These are phyloP conservation scores for Taxidea taxus DNA, from an alignment of 2,113 vertebrate genomes.

Conservation along the genomic window DNA sequence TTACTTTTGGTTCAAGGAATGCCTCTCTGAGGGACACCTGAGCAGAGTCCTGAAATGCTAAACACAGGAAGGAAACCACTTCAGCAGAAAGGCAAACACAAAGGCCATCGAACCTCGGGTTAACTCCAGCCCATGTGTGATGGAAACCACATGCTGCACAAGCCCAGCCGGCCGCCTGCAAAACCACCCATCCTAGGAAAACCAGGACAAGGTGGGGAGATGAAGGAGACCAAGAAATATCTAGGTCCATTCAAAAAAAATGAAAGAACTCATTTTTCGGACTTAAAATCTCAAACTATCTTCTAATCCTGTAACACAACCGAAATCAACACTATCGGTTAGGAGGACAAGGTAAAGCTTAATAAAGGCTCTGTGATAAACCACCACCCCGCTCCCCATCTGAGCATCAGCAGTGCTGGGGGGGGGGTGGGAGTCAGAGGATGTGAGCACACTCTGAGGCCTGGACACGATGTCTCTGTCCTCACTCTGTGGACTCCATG, in stretches of 20 bases:
- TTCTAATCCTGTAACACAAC: not conserved
- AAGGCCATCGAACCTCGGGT: not conserved
- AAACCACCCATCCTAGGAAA: not conserved
- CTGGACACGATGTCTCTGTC: not conserved
- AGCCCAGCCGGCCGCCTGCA: not conserved
- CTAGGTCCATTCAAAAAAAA: not conserved
- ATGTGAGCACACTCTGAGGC: not conserved
- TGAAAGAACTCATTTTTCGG: not conserved
- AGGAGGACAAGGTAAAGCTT: not conserved
- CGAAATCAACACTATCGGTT: not conserved
- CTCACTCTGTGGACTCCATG: not conserved
- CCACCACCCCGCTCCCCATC: not conserved
- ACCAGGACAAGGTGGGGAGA: too few relatives aligned
- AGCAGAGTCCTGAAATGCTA: not conserved
- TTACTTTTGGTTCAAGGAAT: not conserved
- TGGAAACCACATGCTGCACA: fast-evolving
- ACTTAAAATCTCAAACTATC: not conserved
- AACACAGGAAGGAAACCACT: not conserved
- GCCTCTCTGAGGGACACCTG: not conserved
- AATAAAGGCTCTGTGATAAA: not conserved
- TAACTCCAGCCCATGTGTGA: not conserved
- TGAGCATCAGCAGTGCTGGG: not conserved
- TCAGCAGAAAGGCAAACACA: not conserved
- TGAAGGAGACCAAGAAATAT: not conserved
- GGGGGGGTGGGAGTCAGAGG: not conserved